Evolutionary conservation across 2,888 invertebrate species (phyloP).

Genomic region (Luperina testacea): DNA sequence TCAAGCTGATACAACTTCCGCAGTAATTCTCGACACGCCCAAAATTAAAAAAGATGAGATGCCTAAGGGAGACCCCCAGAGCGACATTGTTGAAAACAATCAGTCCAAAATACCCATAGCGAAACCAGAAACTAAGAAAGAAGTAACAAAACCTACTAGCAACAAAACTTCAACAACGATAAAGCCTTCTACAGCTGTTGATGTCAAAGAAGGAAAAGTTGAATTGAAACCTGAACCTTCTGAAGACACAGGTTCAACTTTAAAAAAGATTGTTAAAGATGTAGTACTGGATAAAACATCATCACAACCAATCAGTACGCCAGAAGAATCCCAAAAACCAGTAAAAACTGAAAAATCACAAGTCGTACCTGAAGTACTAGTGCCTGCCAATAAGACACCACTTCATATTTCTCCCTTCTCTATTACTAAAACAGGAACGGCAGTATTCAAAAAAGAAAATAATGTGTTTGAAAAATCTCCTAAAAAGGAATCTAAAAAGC

Average conservation of each 20-base stretch:
- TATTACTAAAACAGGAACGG: constrained; percentile 24
- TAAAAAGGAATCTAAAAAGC: constrained; percentile 35
- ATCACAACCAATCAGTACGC: constrained; percentile 8
- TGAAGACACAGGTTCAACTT: background rate
- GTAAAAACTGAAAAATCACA: constrained; percentile 17
- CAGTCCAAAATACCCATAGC: constrained; percentile 54
- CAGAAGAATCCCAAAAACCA: constrained; percentile 13
- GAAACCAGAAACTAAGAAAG: constrained; percentile 27
- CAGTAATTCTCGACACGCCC: background rate
- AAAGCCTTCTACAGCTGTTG: background rate
- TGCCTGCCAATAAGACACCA: constrained; percentile 10
- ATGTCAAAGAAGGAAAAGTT: constrained; percentile 8
- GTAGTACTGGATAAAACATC: background rate
- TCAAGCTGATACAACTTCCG: constrained; percentile 11
- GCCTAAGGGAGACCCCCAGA: background rate
- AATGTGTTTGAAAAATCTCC: constrained; percentile 15
- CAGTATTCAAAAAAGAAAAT: constrained; percentile 15
- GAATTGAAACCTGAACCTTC: background rate
- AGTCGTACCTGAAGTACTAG: background rate
- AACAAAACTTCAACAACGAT: constrained; percentile 1
- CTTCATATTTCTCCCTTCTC: constrained; percentile 4
- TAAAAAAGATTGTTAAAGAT: constrained; percentile 25
- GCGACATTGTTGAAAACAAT: constrained; percentile 20
- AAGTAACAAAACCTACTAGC: background rate
- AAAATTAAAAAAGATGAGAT: constrained; percentile 3